Percentiles rank a stretch among this genome's conserved stretches.
These are phyloP conservation scores for Cygnus atratus DNA, from an alignment of 2,113 vertebrate species.

Conservation along the genomic window DNA sequence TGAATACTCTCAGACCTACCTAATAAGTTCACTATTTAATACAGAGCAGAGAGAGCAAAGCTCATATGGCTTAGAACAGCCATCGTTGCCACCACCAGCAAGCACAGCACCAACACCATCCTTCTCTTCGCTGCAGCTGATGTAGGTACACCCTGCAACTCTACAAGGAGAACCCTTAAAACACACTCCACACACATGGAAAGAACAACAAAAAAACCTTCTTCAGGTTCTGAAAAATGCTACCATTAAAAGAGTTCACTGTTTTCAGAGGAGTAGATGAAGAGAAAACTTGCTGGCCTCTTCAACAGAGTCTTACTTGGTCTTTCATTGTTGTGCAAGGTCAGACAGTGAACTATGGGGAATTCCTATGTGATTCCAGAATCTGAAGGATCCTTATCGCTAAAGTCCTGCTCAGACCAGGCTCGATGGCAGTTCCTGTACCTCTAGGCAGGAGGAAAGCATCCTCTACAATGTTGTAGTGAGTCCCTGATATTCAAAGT, in stretches of 20 bases:
- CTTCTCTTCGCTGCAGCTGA: neutral
- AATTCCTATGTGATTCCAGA: neutral
- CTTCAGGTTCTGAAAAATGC: neutral
- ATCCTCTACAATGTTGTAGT: neutral
- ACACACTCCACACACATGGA: neutral
- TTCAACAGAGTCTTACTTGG: neutral
- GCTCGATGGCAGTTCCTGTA: fast-evolving
- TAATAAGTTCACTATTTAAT: neutral
- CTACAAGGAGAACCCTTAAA: neutral
- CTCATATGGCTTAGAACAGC: neutral
- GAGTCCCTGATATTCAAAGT: neutral
- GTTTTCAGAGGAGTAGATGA: neutral
- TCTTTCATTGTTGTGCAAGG: neutral
- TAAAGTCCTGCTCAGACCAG: neutral
- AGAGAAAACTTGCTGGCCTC: neutral
- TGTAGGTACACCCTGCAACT: neutral
- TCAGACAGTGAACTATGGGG: neutral
- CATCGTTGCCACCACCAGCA: neutral
- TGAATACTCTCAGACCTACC: neutral
- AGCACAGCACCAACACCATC: neutral
- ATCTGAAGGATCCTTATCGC: neutral
- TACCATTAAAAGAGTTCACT: neutral
- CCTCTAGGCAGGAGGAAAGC: neutral
- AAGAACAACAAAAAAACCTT: neutral
- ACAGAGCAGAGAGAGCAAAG: neutral